phyloP scores from a whole-genome alignment of 2,888 invertebrate genomes.

The Spialia ferax region DNA sequence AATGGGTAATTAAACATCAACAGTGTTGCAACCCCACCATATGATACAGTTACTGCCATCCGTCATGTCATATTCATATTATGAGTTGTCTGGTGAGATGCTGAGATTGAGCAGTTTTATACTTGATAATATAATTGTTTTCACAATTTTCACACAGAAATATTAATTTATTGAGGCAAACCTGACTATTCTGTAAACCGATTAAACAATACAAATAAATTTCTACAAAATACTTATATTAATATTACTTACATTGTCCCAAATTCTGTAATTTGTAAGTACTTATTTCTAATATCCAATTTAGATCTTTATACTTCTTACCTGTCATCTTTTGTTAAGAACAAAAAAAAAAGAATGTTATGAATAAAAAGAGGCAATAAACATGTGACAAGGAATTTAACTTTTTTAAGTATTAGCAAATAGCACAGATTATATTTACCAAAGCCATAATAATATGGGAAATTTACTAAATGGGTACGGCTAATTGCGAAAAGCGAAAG shows the following conservation, averaged over 20 bases:
- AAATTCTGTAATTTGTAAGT: constrained; percentile 3
- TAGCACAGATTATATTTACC: too few relatives aligned
- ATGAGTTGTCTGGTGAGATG: too few relatives aligned
- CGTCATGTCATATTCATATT: too few relatives aligned
- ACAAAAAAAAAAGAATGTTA: background rate
- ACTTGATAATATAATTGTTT: too few relatives aligned
- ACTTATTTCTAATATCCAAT: constrained; percentile 11
- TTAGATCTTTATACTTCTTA: background rate
- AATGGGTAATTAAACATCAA: background rate
- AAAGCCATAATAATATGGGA: too few relatives aligned
- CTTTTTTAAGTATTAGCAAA: too few relatives aligned
- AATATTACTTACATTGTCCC: constrained; percentile 9
- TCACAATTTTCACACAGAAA: background rate
- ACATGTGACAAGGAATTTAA: too few relatives aligned
- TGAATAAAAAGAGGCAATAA: too few relatives aligned
- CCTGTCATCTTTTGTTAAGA: background rate
- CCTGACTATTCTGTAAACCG: background rate
- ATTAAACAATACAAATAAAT: background rate
- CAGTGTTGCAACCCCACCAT: background rate
- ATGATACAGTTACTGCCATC: background rate
- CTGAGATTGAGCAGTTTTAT: too few relatives aligned
- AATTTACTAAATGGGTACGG: too few relatives aligned
- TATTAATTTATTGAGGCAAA: background rate
- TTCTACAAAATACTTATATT: constrained; percentile 22
- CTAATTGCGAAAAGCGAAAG: too few relatives aligned